These are phyloP conservation scores for Gymnogyps californianus DNA, from an alignment of 2,113 vertebrate species.

Conservation along the genomic window DNA sequence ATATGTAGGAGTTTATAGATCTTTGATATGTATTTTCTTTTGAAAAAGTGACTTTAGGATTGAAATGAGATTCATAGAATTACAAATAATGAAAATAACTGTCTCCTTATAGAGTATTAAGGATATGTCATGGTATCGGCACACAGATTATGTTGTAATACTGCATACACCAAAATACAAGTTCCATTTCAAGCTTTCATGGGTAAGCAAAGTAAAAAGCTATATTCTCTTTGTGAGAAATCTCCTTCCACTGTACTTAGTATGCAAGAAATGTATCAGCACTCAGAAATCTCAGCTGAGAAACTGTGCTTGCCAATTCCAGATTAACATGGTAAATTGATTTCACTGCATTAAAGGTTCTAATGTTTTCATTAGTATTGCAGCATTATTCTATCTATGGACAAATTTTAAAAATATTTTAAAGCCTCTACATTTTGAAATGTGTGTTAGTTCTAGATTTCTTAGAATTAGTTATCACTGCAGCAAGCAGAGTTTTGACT, in stretches of 20 bases:
- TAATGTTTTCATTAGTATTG: not conserved
- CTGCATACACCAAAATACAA: not conserved
- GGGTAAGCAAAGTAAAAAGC: conserved; percentile 18
- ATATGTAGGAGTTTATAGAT: not conserved
- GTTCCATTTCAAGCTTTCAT: not conserved
- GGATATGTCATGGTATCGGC: not conserved
- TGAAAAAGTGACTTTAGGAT: not conserved
- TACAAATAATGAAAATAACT: not conserved
- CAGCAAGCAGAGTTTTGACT: not conserved
- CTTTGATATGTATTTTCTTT: not conserved
- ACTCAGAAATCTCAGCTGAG: conserved; percentile 50
- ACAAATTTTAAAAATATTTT: conserved; percentile 28
- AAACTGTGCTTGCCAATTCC: conserved; percentile 64
- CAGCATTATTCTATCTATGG: not conserved
- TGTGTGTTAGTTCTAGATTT: not conserved
- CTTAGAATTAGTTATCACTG: not conserved
- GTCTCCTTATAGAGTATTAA: not conserved
- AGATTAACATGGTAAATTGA: conserved; percentile 29
- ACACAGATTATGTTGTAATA: not conserved
- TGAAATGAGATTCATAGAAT: not conserved
- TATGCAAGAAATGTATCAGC: conserved; percentile 63
- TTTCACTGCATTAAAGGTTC: conserved; percentile 35
- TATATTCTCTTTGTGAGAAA: conserved; percentile 7
- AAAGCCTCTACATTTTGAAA: not conserved
- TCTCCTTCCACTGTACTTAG: conserved; percentile 45